phyloP scores from a whole-genome alignment of 2,113 vertebrate genomes.

The Eurystomus gularis region DNA sequence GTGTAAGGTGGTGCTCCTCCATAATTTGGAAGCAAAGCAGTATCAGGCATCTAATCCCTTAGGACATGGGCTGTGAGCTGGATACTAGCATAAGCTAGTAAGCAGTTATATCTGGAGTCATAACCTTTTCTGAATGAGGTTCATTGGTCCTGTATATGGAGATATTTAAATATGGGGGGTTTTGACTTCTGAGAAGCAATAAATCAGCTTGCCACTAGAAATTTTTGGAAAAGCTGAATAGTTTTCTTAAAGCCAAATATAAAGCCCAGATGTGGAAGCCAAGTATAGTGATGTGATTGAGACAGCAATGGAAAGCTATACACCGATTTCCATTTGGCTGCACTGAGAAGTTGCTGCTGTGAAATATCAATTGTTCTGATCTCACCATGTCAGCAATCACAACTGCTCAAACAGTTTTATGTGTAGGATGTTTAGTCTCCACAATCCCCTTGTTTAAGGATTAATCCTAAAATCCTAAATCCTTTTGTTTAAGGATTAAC shows the following conservation, averaged over 20 bases:
- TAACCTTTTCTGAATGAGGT: not conserved
- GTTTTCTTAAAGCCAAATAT: not conserved
- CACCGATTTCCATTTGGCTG: not conserved
- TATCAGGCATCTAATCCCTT: not conserved
- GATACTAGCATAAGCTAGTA: not conserved
- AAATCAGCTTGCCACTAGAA: not conserved
- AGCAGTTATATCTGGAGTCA: not conserved
- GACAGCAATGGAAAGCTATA: rapidly evolving
- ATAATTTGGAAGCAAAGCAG: not conserved
- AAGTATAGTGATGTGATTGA: not conserved
- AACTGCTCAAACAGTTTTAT: not conserved
- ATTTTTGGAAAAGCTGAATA: not conserved
- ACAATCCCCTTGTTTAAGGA: not conserved
- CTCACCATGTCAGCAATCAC: not conserved
- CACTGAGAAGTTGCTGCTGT: not conserved
- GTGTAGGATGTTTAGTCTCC: not conserved
- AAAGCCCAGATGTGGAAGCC: not conserved
- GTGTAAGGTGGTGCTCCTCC: not conserved
- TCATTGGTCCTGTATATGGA: not conserved
- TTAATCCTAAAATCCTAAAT: too few species aligned
- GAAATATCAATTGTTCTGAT: not conserved
- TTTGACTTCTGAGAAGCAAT: not conserved
- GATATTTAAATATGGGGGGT: not conserved
- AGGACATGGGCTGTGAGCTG: not conserved
- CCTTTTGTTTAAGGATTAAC: too few species aligned